Evolutionary conservation across 2,797 vertebrate genomes (phyloP), one percentile per base, ranked within the genome.

Genomic region (Remorina albescens): DNA sequence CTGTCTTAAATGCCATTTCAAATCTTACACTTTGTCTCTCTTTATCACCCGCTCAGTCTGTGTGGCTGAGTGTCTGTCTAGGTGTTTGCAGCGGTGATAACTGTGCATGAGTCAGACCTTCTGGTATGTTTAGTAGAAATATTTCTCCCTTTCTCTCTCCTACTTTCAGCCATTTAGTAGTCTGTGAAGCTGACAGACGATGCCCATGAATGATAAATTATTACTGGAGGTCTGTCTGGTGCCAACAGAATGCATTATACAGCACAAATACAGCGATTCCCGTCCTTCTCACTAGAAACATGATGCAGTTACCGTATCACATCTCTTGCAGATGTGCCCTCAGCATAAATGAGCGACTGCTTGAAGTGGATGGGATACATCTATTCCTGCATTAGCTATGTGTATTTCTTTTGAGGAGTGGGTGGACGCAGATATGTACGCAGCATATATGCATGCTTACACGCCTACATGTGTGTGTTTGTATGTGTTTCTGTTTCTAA

Each of bases 181-280:
- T 80, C 78, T 80, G 76, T 85, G 85, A 91, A 86, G 66, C 83
- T 69, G 82, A 89, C 91, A 90, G 86, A 90, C 54, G 71, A 89
- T 85, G 83, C 63, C 77, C 82, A 92, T 91, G 84, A 91, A 92
- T 92, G 89, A 89, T 90, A 71, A 81, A 89, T 89, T 81, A 88
- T 87, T 80, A 80, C 86, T 88, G 61, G 58, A 83, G 78, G 81
- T 85, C 81, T 82, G 88, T 87, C 79, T 82, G 69, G 65, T 86
- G 77, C 87, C 84, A 89, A 72, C 85, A 75, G 74, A 88, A 88
- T 87, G 72, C 79, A 88, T 89, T 84, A 87, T 85, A 62, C 74
- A 75, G 57, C 67, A 67, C 21, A 58, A 30, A 88, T 73, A 65
- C 70, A 80, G 55, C 3, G 8, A 78, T 82, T 53, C 71, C 74